Conservation (phyloP, 2,888 invertebrate species). For the Tetropium fuscum region DNA sequence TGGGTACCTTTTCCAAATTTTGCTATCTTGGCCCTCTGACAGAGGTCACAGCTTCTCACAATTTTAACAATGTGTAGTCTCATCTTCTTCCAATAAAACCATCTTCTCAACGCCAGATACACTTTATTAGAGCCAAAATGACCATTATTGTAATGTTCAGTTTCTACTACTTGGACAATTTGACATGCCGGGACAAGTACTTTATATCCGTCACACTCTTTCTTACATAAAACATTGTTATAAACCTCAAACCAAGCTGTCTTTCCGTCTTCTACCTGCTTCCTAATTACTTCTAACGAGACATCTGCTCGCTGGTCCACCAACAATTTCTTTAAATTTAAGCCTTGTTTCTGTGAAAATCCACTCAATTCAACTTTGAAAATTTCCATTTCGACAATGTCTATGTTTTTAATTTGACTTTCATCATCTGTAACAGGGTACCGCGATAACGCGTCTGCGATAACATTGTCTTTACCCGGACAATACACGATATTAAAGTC, state of each 20-base stretch:
- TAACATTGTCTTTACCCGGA: constrained; percentile 46
- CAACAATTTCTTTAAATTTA: not conserved
- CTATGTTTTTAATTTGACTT: not conserved
- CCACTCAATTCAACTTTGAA: not conserved
- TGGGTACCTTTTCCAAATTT: not conserved
- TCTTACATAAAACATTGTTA: not conserved
- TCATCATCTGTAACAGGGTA: constrained; percentile 22
- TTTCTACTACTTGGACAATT: not conserved
- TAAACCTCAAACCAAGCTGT: not conserved
- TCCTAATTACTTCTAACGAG: not conserved
- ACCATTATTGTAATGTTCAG: constrained; percentile 4
- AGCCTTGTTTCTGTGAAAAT: not conserved
- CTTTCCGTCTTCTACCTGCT: not conserved
- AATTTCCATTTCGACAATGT: not conserved
- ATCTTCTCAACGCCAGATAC: not conserved
- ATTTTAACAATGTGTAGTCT: not conserved
- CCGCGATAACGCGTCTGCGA: constrained; percentile 51
- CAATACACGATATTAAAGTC: constrained; percentile 42
- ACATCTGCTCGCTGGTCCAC: not conserved
- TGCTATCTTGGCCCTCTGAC: constrained; percentile 15
- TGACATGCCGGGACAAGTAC: not conserved
- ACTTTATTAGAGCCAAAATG: constrained; percentile 15
- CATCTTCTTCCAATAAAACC: constrained; percentile 16
- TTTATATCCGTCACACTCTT: not conserved
- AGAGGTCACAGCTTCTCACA: not conserved